These are phyloP conservation scores for Dysdera silvatica DNA, from an alignment of 1,140 invertebrate genomes.

Conservation along the genomic window DNA sequence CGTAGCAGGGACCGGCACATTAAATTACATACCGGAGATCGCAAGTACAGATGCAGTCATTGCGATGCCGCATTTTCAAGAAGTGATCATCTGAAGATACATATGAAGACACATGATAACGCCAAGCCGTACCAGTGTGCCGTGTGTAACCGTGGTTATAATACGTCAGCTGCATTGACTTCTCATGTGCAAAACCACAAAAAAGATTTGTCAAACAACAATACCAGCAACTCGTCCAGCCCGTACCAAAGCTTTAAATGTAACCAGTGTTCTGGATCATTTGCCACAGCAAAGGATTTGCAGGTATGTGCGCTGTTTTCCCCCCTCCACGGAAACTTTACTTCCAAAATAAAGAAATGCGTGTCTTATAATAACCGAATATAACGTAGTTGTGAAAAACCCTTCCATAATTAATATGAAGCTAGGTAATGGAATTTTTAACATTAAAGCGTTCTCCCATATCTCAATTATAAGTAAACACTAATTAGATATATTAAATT, in stretches of 20 bases:
- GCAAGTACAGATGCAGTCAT: constrained; percentile 82
- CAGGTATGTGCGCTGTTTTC: constrained; percentile 21
- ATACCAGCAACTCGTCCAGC: not conserved
- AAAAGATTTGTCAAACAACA: constrained; percentile 17
- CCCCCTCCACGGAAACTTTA: not conserved
- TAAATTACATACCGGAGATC: constrained; percentile 88
- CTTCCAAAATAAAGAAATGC: not conserved
- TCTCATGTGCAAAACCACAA: constrained; percentile 90
- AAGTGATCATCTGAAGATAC: constrained; percentile 90
- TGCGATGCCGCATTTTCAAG: constrained; percentile 88
- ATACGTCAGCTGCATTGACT: constrained; percentile 79
- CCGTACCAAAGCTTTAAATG: constrained; percentile 23
- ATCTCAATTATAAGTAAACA: too few relatives aligned
- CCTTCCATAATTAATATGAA: too few relatives aligned
- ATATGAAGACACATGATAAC: constrained; percentile 90
- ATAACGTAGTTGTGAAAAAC: too few relatives aligned
- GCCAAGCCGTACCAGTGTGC: constrained; percentile 89
- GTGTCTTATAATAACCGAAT: too few relatives aligned
- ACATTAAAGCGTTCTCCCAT: too few relatives aligned
- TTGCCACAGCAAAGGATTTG: constrained; percentile 27
- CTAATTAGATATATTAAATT: too few relatives aligned
- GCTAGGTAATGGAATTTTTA: too few relatives aligned
- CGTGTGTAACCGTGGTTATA: constrained; percentile 83
- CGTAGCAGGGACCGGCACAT: constrained; percentile 85
- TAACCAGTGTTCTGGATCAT: constrained; percentile 33